Conservation (phyloP, 2,113 vertebrate genomes). For the Anhinga rufa region DNA sequence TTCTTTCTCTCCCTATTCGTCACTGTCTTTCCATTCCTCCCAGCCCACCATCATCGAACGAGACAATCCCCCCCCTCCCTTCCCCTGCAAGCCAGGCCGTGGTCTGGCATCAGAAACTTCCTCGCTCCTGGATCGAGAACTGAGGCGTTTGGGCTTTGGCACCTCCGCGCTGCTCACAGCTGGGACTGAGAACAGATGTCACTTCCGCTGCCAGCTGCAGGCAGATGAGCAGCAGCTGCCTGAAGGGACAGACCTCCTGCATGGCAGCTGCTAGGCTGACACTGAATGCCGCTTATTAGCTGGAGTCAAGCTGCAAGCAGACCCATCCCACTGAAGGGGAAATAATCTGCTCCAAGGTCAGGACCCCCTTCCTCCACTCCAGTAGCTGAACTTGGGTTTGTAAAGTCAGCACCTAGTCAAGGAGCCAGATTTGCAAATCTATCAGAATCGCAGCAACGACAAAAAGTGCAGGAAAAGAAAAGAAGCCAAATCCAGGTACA, state of each 20-base stretch:
- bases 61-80: neutral
- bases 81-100: conserved; percentile 30
- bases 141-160: conserved; percentile 49
- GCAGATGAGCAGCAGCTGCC: conserved; percentile 61
- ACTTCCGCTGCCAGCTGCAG: conserved; percentile 53
- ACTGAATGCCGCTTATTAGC: neutral
- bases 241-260: conserved; percentile 17
- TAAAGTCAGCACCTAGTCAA: neutral
- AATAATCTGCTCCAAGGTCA: neutral
- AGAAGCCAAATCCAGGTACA: neutral
- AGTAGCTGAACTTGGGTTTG: neutral
- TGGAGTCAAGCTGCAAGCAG: neutral
- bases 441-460: neutral
- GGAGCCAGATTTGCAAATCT: neutral
- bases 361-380: neutral
- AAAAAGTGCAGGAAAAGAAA: neutral
- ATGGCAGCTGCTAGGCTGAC: conserved; percentile 33
- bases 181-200: conserved; percentile 53
- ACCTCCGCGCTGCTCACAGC: conserved; percentile 16
- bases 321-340: neutral
- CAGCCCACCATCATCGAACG: conserved; percentile 43
- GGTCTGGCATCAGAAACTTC: conserved; percentile 62
- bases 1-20: conserved; percentile 30
- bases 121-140: conserved; percentile 60
- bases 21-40: conserved; percentile 9